These are phyloP conservation scores for Rhinichthys klamathensis DNA, from an alignment of 2,113 vertebrate species.

Conservation along the genomic window DNA sequence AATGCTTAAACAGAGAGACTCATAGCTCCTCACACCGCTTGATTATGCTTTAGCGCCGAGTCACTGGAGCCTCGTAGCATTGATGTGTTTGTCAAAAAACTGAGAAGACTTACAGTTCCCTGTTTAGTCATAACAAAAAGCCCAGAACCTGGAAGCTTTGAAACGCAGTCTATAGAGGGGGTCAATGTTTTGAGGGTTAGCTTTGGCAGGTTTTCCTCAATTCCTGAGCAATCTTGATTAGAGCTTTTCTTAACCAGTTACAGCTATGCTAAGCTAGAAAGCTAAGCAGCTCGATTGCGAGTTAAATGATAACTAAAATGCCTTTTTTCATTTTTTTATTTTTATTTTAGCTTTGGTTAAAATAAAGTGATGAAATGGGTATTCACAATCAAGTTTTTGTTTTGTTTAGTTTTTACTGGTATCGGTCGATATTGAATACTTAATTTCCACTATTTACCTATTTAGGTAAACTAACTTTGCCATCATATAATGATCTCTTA, in stretches of 20 bases:
- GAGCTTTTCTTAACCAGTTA: not conserved
- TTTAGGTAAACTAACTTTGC: not conserved
- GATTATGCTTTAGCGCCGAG: constrained; percentile 28
- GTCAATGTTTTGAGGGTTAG: not conserved
- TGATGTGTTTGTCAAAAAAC: not conserved
- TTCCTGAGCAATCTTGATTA: not conserved
- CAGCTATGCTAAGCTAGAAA: not conserved
- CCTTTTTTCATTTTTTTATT: too few species aligned
- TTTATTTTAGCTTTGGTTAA: too few species aligned
- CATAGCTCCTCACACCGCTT: not conserved
- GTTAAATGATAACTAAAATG: too few species aligned
- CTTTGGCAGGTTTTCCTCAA: not conserved
- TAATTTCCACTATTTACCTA: not conserved
- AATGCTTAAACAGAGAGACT: not conserved
- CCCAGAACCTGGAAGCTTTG: too few species aligned
- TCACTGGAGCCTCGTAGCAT: not conserved
- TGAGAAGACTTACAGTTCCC: constrained; percentile 6
- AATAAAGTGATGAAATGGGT: not conserved
- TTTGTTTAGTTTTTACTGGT: not conserved
- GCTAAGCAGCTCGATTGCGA: not conserved
- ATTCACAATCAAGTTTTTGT: not conserved
- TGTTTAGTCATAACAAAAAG: constrained; percentile 14
- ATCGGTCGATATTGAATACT: not conserved
- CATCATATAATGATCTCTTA: not conserved
- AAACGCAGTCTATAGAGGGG: not conserved